Evolutionary conservation across 2,797 vertebrate genomes (phyloP).

Genomic region (Euthynnus affinis): DNA sequence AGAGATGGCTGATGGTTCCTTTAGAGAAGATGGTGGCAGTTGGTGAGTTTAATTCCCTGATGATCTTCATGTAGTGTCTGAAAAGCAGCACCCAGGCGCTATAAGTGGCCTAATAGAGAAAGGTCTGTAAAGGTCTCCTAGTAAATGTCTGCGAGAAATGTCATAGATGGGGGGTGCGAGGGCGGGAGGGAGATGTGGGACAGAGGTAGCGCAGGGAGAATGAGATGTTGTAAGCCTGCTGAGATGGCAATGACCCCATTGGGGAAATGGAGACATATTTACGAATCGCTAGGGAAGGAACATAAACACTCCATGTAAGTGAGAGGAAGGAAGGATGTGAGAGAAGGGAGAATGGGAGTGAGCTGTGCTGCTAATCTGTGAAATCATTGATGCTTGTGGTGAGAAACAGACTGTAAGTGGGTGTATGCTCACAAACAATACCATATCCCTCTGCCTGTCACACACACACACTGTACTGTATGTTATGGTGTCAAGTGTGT

Average conservation of each 20-base stretch:
- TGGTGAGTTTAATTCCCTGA: slow-evolving; percentile 63
- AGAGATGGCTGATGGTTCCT: slow-evolving; percentile 68
- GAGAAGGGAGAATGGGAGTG: background rate
- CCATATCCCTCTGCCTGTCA: background rate
- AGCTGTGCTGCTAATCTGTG: slow-evolving; percentile 25
- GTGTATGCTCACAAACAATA: slow-evolving; percentile 23
- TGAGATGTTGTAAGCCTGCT: slow-evolving; percentile 50
- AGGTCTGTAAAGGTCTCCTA: slow-evolving; percentile 64
- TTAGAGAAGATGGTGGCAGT: slow-evolving; percentile 67
- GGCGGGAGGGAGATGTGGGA: slow-evolving; percentile 24
- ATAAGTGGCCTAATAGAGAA: slow-evolving; percentile 55
- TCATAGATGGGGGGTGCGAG: slow-evolving; percentile 47
- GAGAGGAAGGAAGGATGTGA: slow-evolving; percentile 23
- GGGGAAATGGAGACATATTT: slow-evolving; percentile 56
- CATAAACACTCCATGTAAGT: slow-evolving; percentile 43
- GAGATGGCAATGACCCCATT: slow-evolving; percentile 52
- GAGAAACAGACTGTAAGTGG: slow-evolving; percentile 36
- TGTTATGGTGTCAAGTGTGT: slow-evolving; percentile 40
- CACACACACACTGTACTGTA: slow-evolving; percentile 29
- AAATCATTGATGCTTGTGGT: slow-evolving; percentile 24
- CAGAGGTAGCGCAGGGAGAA: slow-evolving; percentile 6
- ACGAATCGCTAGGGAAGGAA: slow-evolving; percentile 46
- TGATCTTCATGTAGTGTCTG: slow-evolving; percentile 50
- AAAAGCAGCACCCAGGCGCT: slow-evolving; percentile 34
- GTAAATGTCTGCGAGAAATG: slow-evolving; percentile 73